A percentile compares a stretch with the other conserved stretches of the same genome.
Evolutionary conservation across 2,797 vertebrate genomes (phyloP).

Genomic region (Anolis apletophallus): DNA sequence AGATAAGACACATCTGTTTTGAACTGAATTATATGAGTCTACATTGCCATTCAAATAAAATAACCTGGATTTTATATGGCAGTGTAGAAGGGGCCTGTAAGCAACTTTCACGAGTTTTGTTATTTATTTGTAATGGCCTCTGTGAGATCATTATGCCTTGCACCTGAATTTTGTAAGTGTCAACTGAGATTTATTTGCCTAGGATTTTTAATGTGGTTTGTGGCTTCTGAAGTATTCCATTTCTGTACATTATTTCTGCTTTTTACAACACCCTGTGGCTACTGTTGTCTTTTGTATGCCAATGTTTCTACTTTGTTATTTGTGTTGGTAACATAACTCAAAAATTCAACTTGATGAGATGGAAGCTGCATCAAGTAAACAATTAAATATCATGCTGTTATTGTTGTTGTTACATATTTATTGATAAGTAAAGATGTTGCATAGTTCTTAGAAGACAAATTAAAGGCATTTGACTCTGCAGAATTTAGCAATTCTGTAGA

Average conservation of each 20-base stretch:
- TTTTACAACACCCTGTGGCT: background rate
- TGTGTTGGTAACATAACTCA: no score
- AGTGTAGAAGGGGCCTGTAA: no score
- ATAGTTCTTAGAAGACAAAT: background rate
- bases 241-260: background rate
- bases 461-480: background rate
- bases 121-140: background rate
- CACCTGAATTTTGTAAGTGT: background rate
- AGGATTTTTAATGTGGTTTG: background rate
- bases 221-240: background rate
- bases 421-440: background rate
- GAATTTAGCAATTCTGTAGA: background rate
- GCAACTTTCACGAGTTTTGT: background rate
- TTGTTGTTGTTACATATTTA: background rate
- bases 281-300: background rate
- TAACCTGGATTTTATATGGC: no score
- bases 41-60: no score
- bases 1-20: no score
- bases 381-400: background rate
- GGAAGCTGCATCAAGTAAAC: background rate
- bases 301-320: background rate
- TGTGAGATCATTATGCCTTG: background rate
- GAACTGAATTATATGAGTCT: no score
- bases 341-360: background rate
- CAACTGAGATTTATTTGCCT: background rate